A percentile compares a stretch with the other conserved stretches of the same genome.
Conservation (phyloP, 2,797 vertebrate species). For the Sebastes hubbsi region DNA sequence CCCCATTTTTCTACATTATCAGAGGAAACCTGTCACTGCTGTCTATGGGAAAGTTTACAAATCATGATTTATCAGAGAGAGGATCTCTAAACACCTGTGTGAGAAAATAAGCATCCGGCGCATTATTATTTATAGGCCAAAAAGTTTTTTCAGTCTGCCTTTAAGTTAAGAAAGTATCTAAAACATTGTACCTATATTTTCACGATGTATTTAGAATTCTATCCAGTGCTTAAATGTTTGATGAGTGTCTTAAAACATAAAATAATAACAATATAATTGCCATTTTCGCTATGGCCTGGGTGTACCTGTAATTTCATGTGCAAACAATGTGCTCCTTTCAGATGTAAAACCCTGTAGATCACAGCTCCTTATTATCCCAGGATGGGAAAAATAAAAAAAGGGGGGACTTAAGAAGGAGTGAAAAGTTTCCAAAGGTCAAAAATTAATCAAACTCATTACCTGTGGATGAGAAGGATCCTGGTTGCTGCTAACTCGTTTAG, state of each 20-base stretch:
- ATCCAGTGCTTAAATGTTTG: background rate
- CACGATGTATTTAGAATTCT: background rate
- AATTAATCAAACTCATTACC: conserved; percentile 84
- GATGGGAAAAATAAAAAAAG: conserved; percentile 31
- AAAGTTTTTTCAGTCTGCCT: conserved; percentile 59
- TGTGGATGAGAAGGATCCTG: conserved; percentile 66
- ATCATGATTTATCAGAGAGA: conserved; percentile 79
- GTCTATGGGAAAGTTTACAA: conserved; percentile 80
- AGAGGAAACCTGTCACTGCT: conserved; percentile 80
- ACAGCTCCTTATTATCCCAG: conserved; percentile 55
- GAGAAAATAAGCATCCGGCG: conserved; percentile 68
- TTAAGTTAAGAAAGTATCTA: conserved; percentile 32
- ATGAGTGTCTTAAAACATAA: background rate
- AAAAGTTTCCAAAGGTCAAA: conserved; percentile 84
- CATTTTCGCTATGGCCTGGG: background rate
- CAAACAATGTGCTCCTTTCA: conserved; percentile 37
- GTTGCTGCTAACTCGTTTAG: conserved; percentile 69
- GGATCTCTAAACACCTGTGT: conserved; percentile 78
- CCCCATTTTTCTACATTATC: conserved; percentile 83
- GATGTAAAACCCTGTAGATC: conserved; percentile 35
- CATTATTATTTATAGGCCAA: conserved; percentile 70
- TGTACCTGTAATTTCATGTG: conserved; percentile 17
- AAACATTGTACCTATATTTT: background rate
- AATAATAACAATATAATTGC: background rate
- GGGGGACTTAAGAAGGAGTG: conserved; percentile 64